Evolutionary conservation across 2,797 vertebrate genomes (phyloP), one percentile per base, ranked within the genome.

Genomic region (Rhabdophis nuchalis): DNA sequence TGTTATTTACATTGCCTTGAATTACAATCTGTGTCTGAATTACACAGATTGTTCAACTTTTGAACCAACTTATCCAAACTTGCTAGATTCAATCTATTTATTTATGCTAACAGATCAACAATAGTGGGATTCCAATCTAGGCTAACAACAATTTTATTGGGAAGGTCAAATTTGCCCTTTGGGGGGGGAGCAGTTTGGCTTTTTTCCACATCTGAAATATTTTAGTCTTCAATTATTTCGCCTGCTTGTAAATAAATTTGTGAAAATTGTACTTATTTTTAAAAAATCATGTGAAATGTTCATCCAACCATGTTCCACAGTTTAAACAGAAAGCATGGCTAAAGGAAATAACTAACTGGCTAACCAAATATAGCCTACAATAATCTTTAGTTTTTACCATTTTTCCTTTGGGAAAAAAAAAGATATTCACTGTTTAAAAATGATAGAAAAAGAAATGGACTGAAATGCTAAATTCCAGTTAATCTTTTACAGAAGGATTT

Each of bases 201-300:
- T 68, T 32, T 68, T 68, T n/a, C 29, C 64, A 68, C 13, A 68
- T 68, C 5, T 32, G 13, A 32, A 68, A 68, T 32, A 68, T 32
- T 68, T 64, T 13, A 5, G 12, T n/a, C 64, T 68, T 68, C 14
- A 68, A 68, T 68, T 68, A 0, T 16, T 32, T 32, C 14, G 2
- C n/a, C n/a, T 41, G 20, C 50, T 29, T 23, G 92, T 93, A 94
- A 95, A 91, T 95, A 96, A 96, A 93, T 95, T 92, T 94, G 95
- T 93, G 92, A 94, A 25, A 87, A 56, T 41, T 60, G 87, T 41
- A 60, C 41, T 88, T 60, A 23, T 60, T 60, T 60, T 27, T 2
- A 88, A 88, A 87, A 57, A 20, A 36, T 20, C 18, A 56, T 18
- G 27, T 52, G 50, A 72, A 86, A 58, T 57, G 5, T 29, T 85